Conservation (phyloP, 2,113 vertebrate genomes). For the Synchiropus splendidus region DNA sequence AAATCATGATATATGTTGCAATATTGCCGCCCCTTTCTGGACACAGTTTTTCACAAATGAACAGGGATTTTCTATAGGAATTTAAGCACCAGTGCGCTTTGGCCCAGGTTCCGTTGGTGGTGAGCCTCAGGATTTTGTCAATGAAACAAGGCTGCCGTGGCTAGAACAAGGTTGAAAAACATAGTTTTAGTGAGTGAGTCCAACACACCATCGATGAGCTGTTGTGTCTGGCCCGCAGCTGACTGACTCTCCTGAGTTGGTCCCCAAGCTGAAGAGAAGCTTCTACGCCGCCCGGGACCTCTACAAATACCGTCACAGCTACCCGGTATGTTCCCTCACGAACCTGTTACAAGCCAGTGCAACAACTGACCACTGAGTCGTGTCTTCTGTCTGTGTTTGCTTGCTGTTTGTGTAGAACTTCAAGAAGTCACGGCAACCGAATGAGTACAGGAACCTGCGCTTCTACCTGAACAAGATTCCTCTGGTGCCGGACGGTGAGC, state of each 20-base stretch:
- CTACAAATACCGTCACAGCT: slow-evolving; percentile 96
- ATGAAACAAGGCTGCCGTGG: too few relatives aligned
- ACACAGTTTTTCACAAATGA: too few relatives aligned
- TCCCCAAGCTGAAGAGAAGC: slow-evolving; percentile 91
- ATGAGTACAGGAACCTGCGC: slow-evolving; percentile 89
- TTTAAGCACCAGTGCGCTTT: too few relatives aligned
- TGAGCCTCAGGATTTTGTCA: too few relatives aligned
- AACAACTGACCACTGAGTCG: neutral
- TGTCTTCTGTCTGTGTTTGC: slow-evolving; percentile 20
- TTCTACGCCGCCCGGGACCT: slow-evolving; percentile 94
- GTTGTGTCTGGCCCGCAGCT: slow-evolving; percentile 70
- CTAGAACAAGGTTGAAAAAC: too few relatives aligned
- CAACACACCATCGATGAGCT: too few relatives aligned
- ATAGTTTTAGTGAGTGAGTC: too few relatives aligned
- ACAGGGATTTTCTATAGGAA: too few relatives aligned
- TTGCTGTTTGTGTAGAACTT: slow-evolving; percentile 72
- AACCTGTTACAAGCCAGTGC: neutral
- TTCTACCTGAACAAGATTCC: slow-evolving; percentile 98
- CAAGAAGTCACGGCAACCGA: slow-evolving; percentile 81
- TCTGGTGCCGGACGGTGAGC: slow-evolving; percentile 90
- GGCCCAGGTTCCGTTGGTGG: too few relatives aligned
- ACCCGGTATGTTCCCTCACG: slow-evolving; percentile 74
- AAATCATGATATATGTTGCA: too few relatives aligned
- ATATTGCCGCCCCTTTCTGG: too few relatives aligned
- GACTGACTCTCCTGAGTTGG: slow-evolving; percentile 68